Percentiles rank a stretch among this genome's conserved stretches.
Conservation (phyloP, 2,113 vertebrate genomes). For the Periophthalmus modestus region DNA sequence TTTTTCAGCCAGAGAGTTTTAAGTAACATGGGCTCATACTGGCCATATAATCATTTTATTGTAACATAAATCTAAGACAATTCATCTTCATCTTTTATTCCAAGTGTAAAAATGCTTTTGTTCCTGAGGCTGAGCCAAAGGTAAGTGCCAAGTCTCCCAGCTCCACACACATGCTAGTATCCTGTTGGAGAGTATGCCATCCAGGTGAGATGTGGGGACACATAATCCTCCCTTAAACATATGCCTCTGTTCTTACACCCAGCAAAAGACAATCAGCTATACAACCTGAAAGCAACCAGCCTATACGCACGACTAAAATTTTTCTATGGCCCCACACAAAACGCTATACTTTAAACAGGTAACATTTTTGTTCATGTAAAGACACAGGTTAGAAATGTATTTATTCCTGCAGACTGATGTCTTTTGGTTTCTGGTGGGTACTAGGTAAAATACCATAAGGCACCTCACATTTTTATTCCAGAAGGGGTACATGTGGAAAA, state of each 20-base stretch:
- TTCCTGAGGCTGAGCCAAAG: neutral
- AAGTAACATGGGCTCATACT: neutral
- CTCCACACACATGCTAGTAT: neutral
- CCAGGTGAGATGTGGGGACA: neutral
- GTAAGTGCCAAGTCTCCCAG: neutral
- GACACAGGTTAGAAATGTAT: neutral
- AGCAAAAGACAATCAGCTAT: neutral
- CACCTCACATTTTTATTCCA: neutral
- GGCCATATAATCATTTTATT: neutral
- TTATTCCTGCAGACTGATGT: neutral
- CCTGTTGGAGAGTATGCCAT: neutral
- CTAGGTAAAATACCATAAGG: neutral
- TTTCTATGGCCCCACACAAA: neutral
- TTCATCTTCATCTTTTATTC: too few relatives aligned
- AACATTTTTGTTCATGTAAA: neutral
- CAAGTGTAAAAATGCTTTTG: too few relatives aligned
- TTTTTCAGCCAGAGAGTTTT: neutral
- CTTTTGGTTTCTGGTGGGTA: neutral
- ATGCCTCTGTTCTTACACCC: neutral
- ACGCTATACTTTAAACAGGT: neutral
- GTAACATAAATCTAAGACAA: neutral
- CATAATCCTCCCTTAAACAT: neutral
- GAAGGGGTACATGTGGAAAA: neutral
- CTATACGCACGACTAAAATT: neutral
- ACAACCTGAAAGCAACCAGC: neutral